Evolutionary conservation across 2,888 invertebrate genomes (phyloP).

Genomic region (Drosophila monieri): DNA sequence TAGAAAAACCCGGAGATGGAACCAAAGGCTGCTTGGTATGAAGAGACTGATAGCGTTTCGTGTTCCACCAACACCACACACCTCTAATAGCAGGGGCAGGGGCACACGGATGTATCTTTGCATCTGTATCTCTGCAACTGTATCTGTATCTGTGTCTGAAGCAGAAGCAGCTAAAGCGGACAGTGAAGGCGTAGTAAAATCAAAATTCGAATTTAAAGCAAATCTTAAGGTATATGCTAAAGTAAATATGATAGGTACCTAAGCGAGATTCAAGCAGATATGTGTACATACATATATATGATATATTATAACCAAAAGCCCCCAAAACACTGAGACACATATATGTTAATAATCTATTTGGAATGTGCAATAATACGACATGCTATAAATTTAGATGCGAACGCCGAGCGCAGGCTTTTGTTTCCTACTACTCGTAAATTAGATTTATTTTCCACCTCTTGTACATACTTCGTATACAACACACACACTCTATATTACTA

Average conservation of each 20-base stretch:
- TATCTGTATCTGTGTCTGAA: slow-evolving; percentile 14
- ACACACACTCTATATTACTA: slow-evolving; percentile 15
- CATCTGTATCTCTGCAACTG: slow-evolving; percentile 9
- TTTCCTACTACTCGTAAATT: slow-evolving; percentile 71
- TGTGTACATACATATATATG: slow-evolving; percentile 37
- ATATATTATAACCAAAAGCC: slow-evolving; percentile 37
- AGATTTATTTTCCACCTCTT: slow-evolving; percentile 49
- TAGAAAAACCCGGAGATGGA: slow-evolving; percentile 12
- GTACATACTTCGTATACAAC: slow-evolving; percentile 58
- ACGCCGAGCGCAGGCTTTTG: slow-evolving; percentile 62
- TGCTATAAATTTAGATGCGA: slow-evolving; percentile 66
- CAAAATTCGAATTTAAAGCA: slow-evolving; percentile 82
- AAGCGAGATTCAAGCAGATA: slow-evolving; percentile 32
- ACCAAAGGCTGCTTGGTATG: slow-evolving; percentile 65
- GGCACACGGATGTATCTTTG: slow-evolving; percentile 15
- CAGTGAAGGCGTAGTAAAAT: slow-evolving; percentile 75
- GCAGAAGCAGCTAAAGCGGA: slow-evolving; percentile 40
- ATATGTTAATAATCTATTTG: slow-evolving; percentile 52
- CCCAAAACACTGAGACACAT: slow-evolving; percentile 26
- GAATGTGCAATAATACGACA: slow-evolving; percentile 76
- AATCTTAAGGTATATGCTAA: slow-evolving; percentile 61
- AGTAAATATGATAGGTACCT: slow-evolving; percentile 38
- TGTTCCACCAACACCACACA: slow-evolving; percentile 50
- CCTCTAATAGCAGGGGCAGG: slow-evolving; percentile 14
- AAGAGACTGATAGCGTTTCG: slow-evolving; percentile 84